Evolutionary conservation across 2,797 vertebrate species (phyloP).

Genomic region (Oreochromis grahami): DNA sequence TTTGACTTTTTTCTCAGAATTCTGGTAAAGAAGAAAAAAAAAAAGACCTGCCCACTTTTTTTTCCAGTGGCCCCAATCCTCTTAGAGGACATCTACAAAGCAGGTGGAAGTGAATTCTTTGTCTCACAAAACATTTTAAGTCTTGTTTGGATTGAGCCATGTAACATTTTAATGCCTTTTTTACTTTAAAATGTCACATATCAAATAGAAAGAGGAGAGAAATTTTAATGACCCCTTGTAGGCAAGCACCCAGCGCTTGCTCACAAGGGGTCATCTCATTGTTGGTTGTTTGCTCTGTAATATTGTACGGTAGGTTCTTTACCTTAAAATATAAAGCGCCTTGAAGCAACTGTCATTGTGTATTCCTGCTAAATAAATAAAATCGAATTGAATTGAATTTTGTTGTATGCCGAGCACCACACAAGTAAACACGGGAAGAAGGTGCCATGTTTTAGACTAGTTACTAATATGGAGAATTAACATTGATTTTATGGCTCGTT

Average conservation of each 20-base stretch:
- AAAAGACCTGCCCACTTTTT: not conserved
- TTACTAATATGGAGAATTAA: not conserved
- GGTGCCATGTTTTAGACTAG: not conserved
- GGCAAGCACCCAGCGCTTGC: too few species aligned
- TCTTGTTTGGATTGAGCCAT: not conserved
- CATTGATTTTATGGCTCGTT: not conserved
- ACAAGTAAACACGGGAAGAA: not conserved
- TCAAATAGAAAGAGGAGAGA: not conserved
- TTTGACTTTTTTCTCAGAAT: not conserved
- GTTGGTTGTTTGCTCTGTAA: not conserved
- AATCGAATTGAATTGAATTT: not conserved
- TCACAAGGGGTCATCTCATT: not conserved
- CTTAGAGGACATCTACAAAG: not conserved
- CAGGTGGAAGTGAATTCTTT: not conserved
- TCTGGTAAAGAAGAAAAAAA: not conserved
- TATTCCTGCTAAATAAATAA: not conserved
- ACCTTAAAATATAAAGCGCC: not conserved
- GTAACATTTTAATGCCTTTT: not conserved
- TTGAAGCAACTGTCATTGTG: not conserved
- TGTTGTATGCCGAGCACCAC: not conserved
- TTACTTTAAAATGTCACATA: not conserved
- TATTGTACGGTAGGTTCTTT: not conserved
- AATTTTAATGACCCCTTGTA: not conserved
- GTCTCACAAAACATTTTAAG: not conserved
- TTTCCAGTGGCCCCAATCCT: not conserved